phyloP scores from a whole-genome alignment of 2,113 vertebrate species.

The Gadus chalcogrammus region DNA sequence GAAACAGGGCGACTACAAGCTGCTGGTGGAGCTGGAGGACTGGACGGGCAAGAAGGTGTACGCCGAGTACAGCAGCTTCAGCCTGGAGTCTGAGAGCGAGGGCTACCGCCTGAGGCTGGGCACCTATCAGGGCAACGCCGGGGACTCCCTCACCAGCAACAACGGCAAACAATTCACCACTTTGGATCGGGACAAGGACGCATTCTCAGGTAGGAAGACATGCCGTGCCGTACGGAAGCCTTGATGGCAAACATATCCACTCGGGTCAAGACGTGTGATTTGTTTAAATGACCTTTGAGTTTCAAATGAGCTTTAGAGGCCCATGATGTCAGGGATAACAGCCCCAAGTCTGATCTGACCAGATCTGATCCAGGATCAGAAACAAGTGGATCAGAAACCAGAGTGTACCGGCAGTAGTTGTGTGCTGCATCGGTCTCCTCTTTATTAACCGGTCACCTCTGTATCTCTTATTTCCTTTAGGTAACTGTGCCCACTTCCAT shows the following conservation, averaged over 20 bases:
- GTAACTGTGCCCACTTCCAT: constrained; percentile 98
- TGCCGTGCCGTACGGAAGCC: neutral
- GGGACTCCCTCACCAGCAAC: constrained; percentile 92
- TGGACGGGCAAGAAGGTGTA: constrained; percentile 98
- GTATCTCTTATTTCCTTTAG: constrained; percentile 56
- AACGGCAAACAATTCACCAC: constrained; percentile 98
- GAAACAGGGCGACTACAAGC: constrained; percentile 92
- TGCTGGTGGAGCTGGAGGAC: constrained; percentile 95
- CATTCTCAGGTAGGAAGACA: constrained; percentile 82
- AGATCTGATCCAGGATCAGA: too few species aligned
- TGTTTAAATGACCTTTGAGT: too few species aligned
- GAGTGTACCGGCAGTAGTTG: too few species aligned
- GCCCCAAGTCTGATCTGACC: too few species aligned
- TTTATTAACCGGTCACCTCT: neutral
- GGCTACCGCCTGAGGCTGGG: constrained; percentile 88
- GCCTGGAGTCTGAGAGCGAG: constrained; percentile 87
- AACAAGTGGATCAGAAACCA: too few species aligned
- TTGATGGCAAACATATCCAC: neutral
- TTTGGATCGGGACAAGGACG: constrained; percentile 91
- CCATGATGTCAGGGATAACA: too few species aligned
- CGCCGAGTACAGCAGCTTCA: constrained; percentile 96
- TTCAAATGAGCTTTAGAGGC: too few species aligned
- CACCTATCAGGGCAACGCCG: constrained; percentile 94
- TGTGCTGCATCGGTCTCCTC: too few species aligned
- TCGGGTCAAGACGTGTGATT: neutral